Conservation (phyloP, 2,797 vertebrate genomes). For the Odontamblyopus lacepedii region DNA sequence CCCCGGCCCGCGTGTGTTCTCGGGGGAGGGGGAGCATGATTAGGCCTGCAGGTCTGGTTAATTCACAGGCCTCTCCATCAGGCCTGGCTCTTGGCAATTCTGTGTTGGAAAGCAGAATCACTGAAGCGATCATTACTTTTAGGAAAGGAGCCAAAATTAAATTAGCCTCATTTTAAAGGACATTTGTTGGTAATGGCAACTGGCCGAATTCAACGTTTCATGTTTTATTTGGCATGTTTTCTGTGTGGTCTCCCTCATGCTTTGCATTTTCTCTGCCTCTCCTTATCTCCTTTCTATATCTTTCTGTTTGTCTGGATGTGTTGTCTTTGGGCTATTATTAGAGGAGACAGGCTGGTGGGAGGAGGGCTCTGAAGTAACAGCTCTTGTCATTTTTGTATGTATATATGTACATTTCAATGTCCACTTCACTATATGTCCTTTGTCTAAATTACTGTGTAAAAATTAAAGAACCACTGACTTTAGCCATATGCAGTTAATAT, state of each 20-base stretch:
- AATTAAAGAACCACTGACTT: too few relatives aligned
- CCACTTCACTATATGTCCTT: slow-evolving; percentile 28
- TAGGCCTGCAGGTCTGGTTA: slow-evolving; percentile 72
- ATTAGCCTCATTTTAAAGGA: slow-evolving; percentile 67
- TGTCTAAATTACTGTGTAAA: slow-evolving; percentile 27
- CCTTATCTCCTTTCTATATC: slow-evolving; percentile 52
- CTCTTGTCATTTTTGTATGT: slow-evolving; percentile 81
- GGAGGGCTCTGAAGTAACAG: slow-evolving; percentile 78
- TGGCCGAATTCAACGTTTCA: slow-evolving; percentile 69
- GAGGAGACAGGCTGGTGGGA: slow-evolving; percentile 81
- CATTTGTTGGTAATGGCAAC: slow-evolving; percentile 73
- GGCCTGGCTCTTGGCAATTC: slow-evolving; percentile 65
- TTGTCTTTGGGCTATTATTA: slow-evolving; percentile 82
- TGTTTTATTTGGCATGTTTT: slow-evolving; percentile 72
- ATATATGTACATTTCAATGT: slow-evolving; percentile 64
- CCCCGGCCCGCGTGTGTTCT: slow-evolving; percentile 38
- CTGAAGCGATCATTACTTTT: slow-evolving; percentile 60
- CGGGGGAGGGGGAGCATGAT: slow-evolving; percentile 67
- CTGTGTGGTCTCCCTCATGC: slow-evolving; percentile 58
- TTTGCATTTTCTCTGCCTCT: slow-evolving; percentile 58
- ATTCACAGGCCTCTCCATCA: slow-evolving; percentile 59
- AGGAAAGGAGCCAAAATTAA: slow-evolving; percentile 71
- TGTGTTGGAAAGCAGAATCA: slow-evolving; percentile 59
- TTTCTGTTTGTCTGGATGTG: slow-evolving; percentile 72
- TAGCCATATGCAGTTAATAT: too few relatives aligned